These are phyloP conservation scores for Muscina levida DNA, from an alignment of 2,888 invertebrate genomes.

Conservation along the genomic window DNA sequence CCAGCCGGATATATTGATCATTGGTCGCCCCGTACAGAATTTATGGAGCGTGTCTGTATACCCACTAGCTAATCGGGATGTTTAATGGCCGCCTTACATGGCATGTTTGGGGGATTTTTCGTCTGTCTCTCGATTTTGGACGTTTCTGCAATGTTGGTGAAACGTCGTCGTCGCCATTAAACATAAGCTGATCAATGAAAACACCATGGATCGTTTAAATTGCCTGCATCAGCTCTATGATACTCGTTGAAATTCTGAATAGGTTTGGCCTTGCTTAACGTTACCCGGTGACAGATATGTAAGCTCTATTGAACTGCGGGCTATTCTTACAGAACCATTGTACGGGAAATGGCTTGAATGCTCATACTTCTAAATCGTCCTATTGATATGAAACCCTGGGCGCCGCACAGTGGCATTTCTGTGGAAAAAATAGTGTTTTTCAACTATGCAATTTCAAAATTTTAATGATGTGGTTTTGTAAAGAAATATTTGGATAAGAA, in stretches of 20 bases:
- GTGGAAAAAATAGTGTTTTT: too few relatives aligned
- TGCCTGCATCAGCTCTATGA: constrained; percentile 85
- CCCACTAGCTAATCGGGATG: constrained; percentile 83
- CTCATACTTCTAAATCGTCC: constrained; percentile 88
- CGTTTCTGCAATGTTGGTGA: constrained; percentile 80
- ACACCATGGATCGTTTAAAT: constrained; percentile 83
- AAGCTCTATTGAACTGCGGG: constrained; percentile 88
- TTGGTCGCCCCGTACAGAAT: constrained; percentile 85
- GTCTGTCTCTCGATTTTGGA: constrained; percentile 82
- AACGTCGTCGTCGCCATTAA: constrained; percentile 77
- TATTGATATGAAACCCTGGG: constrained; percentile 85
- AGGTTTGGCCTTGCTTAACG: constrained; percentile 91
- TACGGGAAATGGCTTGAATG: constrained; percentile 90
- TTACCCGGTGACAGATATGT: constrained; percentile 90
- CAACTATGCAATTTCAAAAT: too few relatives aligned
- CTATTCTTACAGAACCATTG: constrained; percentile 86
- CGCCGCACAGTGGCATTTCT: too few relatives aligned
- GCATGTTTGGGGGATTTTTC: constrained; percentile 82
- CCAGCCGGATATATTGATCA: constrained; percentile 84
- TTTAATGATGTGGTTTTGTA: too few relatives aligned
- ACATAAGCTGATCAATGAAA: constrained; percentile 80
- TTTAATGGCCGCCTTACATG: constrained; percentile 82
- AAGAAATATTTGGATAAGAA: too few relatives aligned
- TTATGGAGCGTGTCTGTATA: constrained; percentile 85
- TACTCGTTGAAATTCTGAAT: constrained; percentile 87